Evolutionary conservation across 2,888 invertebrate species (phyloP), one percentile per base, ranked within the genome.

Genomic region (Cinara cedri): DNA sequence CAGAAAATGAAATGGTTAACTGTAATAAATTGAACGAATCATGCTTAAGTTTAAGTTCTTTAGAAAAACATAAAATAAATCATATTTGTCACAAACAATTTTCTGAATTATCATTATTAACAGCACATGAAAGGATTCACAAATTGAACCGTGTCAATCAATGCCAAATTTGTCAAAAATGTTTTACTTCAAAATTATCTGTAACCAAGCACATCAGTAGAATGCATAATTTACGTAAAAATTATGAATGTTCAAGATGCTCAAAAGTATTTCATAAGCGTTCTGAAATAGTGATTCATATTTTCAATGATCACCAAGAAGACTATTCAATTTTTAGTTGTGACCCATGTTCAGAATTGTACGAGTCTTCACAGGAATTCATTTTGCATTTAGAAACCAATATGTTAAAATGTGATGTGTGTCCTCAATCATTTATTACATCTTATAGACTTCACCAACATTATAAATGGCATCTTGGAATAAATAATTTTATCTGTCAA

Each of bases 391-490:
- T 60, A 14, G 11, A 49, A 68, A 78, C 60, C 51, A 60, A 51
- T 8, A 6, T 1, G 16, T 70, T 60, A 3, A 78, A 78, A 49
- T 78, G 78, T 42, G 70, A 70, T 42, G 51, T 78, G 21, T 78
- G 78, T 49, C 51, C 57, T 10, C 44, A 21, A 51, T 60, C 78
- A 70, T 78, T 78, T 24, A 60, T 24, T 51, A 57, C 70, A 62
- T 49, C 49, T 34, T n/a, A 78, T 70, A 57, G 51, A 34, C 70
- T 78, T n/a, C 19, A 78, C 6, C 70, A 78, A 16, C 78, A 78
- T 70, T 70, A 60, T 62, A 26, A 24, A 51, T 78, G 78, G 78
- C 78, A 78, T 70, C 49, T 78, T 62, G 70, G 70, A 51, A 51
- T 70, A 1, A 62, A 78, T 78, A 1, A 34, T 21, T 78, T 78